Conservation (phyloP, 2,888 invertebrate species). For the Branchipolynoe longqiensis region DNA sequence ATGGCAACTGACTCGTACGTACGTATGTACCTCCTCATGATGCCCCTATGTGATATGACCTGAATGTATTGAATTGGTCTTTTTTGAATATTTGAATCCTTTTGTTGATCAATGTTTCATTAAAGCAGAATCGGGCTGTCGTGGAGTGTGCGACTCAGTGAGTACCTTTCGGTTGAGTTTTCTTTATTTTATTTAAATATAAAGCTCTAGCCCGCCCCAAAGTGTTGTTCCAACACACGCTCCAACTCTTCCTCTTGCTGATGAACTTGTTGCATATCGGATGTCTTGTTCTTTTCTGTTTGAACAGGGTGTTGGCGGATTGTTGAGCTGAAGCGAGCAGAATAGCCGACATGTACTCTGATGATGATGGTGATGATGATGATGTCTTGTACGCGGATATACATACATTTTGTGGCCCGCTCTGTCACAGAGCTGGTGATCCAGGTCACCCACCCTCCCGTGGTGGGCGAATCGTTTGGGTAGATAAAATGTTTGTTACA, state of each 20-base stretch:
- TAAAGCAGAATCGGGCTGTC: constrained; percentile 46
- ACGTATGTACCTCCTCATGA: no score
- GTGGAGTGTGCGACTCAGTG: constrained; percentile 33
- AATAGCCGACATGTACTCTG: constrained; percentile 29
- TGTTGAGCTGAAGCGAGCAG: constrained; percentile 46
- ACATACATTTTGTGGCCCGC: constrained; percentile 4
- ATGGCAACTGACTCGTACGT: no score
- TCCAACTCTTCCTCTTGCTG: neutral
- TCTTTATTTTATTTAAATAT: neutral
- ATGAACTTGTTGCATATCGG: constrained; percentile 43
- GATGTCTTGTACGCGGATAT: constrained; percentile 38
- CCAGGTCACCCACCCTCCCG: neutral
- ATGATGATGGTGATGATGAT: constrained; percentile 47
- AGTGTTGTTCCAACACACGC: neutral
- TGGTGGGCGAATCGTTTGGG: no score
- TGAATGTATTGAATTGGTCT: no score
- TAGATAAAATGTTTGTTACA: no score
- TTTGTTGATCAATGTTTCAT: constrained; percentile 35
- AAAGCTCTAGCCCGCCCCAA: no score
- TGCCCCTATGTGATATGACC: no score
- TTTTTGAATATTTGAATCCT: no score
- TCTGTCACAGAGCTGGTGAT: neutral
- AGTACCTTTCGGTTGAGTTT: constrained; percentile 16
- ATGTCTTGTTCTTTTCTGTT: constrained; percentile 57
- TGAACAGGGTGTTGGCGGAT: constrained; percentile 47